These are phyloP conservation scores for Andrena fulva DNA, from an alignment of 2,888 invertebrate genomes.

Conservation along the genomic window DNA sequence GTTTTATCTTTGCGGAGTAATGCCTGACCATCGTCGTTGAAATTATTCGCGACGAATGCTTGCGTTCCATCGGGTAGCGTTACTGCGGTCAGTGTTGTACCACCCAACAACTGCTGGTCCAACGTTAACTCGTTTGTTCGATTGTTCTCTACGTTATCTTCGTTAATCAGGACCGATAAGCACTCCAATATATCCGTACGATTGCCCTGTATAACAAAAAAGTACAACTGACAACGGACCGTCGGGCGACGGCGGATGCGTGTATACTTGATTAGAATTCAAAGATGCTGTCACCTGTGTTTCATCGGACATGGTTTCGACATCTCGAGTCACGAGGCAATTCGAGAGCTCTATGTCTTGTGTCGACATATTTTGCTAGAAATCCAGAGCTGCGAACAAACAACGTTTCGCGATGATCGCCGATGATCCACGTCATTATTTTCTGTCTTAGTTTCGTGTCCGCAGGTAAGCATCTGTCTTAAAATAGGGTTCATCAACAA, in stretches of 20 bases:
- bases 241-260: not conserved
- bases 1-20: not conserved
- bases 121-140: conserved; percentile 77
- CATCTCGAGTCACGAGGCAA: conserved; percentile 70
- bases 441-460: conserved; percentile 34
- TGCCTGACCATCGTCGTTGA: conserved; percentile 62
- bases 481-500: conserved; percentile 38
- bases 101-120: conserved; percentile 76
- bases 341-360: conserved; percentile 74
- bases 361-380: conserved; percentile 76
- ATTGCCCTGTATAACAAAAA: conserved; percentile 68
- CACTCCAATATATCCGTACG: conserved; percentile 77
- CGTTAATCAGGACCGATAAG: conserved; percentile 78
- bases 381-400: conserved; percentile 64
- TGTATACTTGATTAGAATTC: not conserved
- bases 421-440: conserved; percentile 51
- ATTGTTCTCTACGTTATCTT: conserved; percentile 68
- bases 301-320: conserved; percentile 74
- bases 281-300: conserved; percentile 67
- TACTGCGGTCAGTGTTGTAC: conserved; percentile 80
- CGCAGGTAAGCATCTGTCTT: conserved; percentile 44
- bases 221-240: not conserved
- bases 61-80: conserved; percentile 83
- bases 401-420: conserved; percentile 58
- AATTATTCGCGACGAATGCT: conserved; percentile 80